Conservation (phyloP, 2,888 invertebrate genomes). For the Mechanitis mazaeus region DNA sequence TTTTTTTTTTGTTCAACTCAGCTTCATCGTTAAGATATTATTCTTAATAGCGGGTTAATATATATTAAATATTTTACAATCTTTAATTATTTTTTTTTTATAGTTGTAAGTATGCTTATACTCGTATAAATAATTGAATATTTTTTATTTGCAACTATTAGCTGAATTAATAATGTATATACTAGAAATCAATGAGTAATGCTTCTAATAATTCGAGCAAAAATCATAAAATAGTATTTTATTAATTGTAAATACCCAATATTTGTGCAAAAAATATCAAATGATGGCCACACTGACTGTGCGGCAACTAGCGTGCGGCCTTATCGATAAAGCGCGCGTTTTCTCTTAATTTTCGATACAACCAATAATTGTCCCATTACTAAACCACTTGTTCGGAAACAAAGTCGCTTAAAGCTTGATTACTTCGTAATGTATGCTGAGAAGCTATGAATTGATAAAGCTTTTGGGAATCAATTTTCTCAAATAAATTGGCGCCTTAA, state of each 20-base stretch:
- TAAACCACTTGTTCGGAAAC: conserved; percentile 27
- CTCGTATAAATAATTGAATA: too few relatives aligned
- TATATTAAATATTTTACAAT: too few relatives aligned
- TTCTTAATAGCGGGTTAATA: too few relatives aligned
- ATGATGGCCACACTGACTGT: conserved; percentile 23
- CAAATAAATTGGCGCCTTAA: not conserved
- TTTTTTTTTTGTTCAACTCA: too few relatives aligned
- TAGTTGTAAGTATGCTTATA: too few relatives aligned
- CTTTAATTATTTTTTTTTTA: too few relatives aligned
- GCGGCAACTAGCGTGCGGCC: conserved; percentile 30
- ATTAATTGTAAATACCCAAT: not conserved
- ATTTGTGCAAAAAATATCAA: conserved; percentile 1
- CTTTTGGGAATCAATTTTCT: not conserved
- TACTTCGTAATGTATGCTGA: conserved; percentile 7
- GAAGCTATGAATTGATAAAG: conserved; percentile 1
- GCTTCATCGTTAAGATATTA: too few relatives aligned
- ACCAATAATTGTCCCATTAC: conserved; percentile 32
- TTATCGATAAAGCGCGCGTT: conserved; percentile 38
- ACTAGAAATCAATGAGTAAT: too few relatives aligned
- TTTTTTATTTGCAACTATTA: too few relatives aligned
- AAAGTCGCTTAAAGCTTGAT: conserved; percentile 20
- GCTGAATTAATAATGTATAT: too few relatives aligned
- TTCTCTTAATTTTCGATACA: conserved; percentile 29
- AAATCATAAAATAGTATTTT: too few relatives aligned
- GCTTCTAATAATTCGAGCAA: too few relatives aligned